Evolutionary conservation across 2,797 vertebrate genomes (phyloP), one percentile per base, ranked within the genome.

Genomic region (Remorina albescens): DNA sequence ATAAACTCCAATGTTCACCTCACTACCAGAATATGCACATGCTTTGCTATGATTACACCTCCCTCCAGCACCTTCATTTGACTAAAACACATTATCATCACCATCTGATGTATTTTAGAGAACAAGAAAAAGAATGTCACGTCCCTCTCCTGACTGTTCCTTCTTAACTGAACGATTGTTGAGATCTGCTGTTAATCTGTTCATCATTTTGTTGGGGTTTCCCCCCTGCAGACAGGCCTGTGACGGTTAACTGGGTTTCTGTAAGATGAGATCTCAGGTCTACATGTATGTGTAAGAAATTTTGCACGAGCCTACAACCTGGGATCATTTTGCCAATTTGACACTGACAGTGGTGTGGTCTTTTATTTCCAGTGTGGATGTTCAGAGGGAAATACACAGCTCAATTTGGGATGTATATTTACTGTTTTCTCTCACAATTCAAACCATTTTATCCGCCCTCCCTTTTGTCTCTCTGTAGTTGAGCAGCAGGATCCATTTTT

Each of bases 81-180:
- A 91, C 61, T 74, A 75, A 67, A 71, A 76, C 84, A 83, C 71
- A 56, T 87, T 78, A 70, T 16, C 83, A 41, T 61, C 74, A 8
- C 74, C 89, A 93, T 94, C 95, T 89, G 91, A 93, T 95, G 96
- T 96, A 95, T 93, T 95, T 91, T 91, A 85, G 84, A 88, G 89
- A 92, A 74, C 71, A 70, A 94, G 82, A 82, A 88, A 84, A 95
- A 94, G 95, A 97, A 96, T 97, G 96, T 97, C 94, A 87, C 95
- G 78, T 90, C 91, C 93, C 92, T 94, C 92, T 95, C 94, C 95
- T 93, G 95, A 96, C 95, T 96, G 95, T 96, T 96, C 82, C 92
- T 90, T 90, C 77, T 78, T 83, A 84, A 80, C 81, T 49, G 81
- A 89, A 74, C 80, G 83, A 89, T 88, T 89, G 85, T 88, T 82